Percentiles rank a stretch among this genome's conserved stretches.
Conservation (phyloP, 2,113 vertebrate species). For the Antigone vipio region DNA sequence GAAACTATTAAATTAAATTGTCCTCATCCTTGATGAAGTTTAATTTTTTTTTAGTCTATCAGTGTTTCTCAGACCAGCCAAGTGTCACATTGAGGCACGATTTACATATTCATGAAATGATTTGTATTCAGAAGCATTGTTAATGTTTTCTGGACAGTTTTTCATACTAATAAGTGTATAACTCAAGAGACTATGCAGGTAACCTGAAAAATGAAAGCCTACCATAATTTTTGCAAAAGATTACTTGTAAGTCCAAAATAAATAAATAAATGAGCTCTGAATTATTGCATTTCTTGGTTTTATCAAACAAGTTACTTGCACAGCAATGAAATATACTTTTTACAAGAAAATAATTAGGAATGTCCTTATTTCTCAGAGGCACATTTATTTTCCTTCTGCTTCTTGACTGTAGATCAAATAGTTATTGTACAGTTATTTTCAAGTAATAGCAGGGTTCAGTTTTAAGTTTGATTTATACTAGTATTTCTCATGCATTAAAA, state of each 20-base stretch:
- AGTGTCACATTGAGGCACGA: slow-evolving; percentile 42
- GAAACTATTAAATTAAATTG: not conserved
- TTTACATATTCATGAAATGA: slow-evolving; percentile 38
- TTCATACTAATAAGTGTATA: not conserved
- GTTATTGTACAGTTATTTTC: not conserved
- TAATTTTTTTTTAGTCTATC: not conserved
- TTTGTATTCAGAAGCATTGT: slow-evolving; percentile 27
- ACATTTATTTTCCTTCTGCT: not conserved
- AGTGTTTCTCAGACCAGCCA: slow-evolving; percentile 30
- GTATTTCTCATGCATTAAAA: not conserved
- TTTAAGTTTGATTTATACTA: not conserved
- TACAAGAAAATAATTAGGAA: not conserved
- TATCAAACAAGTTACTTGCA: not conserved
- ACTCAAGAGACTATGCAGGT: not conserved
- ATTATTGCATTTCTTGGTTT: not conserved
- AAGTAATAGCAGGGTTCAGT: not conserved
- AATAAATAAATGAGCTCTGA: not conserved
- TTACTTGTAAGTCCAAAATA: not conserved
- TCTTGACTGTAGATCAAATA: not conserved
- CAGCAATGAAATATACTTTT: not conserved
- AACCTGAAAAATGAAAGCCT: not conserved
- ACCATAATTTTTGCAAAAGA: not conserved
- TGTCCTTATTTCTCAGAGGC: not conserved
- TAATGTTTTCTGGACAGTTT: slow-evolving; percentile 28
- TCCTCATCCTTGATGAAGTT: slow-evolving; percentile 9